Conservation (phyloP, 2,113 vertebrate species). For the Phycodurus eques region DNA sequence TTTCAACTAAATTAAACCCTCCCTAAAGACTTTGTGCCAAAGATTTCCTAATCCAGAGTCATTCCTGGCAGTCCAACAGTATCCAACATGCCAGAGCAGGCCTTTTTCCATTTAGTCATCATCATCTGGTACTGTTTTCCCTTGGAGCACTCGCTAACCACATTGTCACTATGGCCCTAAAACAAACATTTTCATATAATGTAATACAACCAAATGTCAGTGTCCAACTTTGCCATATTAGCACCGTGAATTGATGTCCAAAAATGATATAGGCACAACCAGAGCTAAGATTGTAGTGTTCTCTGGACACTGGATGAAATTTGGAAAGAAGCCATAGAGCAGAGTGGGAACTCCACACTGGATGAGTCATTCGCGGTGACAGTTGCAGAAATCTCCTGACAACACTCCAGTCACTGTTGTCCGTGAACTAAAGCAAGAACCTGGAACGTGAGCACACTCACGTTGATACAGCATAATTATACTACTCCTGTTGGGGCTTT, state of each 20-base stretch:
- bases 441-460: not conserved
- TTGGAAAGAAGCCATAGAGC: conserved; percentile 18
- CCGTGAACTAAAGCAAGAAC: conserved; percentile 37
- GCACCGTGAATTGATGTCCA: conserved; percentile 22
- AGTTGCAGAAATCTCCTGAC: conserved; percentile 25
- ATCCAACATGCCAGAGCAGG: not conserved
- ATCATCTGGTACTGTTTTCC: conserved; percentile 3
- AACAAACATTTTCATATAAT: not conserved
- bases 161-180: not conserved
- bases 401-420: conserved; percentile 24
- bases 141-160: not conserved
- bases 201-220: not conserved
- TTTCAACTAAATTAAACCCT: not conserved
- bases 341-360: conserved; percentile 19
- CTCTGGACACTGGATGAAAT: conserved; percentile 15
- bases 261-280: conserved; percentile 24
- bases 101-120: not conserved
- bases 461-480: conserved; percentile 30
- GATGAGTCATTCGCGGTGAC: conserved; percentile 33
- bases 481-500: conserved; percentile 9
- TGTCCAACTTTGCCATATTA: conserved; percentile 10
- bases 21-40: not conserved
- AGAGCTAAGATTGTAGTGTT: conserved; percentile 12
- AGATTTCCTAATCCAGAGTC: conserved; percentile 30
- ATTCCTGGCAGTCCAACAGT: conserved; percentile 20